Conservation (phyloP, 2,888 invertebrate genomes). For the Phyllotreta striolata region DNA sequence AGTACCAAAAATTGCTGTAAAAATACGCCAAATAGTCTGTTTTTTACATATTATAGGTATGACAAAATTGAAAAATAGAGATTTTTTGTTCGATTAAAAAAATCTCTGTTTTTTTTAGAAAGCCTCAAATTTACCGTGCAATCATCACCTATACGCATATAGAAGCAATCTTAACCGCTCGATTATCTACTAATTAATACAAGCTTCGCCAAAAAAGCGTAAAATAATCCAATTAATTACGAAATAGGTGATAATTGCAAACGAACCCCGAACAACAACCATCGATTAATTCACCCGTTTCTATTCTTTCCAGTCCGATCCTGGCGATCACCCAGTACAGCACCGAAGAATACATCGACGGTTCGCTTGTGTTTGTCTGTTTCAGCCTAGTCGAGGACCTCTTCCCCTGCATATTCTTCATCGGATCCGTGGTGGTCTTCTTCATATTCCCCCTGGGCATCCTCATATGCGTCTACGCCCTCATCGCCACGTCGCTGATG, state of each 20-base stretch:
- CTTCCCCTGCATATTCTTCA: slow-evolving; percentile 83
- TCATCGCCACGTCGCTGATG: slow-evolving; percentile 87
- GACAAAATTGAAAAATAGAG: no score
- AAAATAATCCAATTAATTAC: background rate
- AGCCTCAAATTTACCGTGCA: background rate
- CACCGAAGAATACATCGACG: slow-evolving; percentile 76
- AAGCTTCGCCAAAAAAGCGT: slow-evolving; percentile 1
- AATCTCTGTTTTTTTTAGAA: no score
- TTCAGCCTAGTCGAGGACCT: slow-evolving; percentile 79
- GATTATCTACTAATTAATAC: background rate
- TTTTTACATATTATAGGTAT: no score
- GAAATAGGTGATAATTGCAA: slow-evolving; percentile 33
- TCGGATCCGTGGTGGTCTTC: slow-evolving; percentile 81
- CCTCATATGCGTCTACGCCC: slow-evolving; percentile 81
- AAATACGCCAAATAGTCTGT: no score
- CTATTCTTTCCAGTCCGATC: slow-evolving; percentile 77
- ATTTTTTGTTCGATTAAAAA: no score
- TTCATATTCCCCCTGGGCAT: slow-evolving; percentile 85
- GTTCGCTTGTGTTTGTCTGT: slow-evolving; percentile 77
- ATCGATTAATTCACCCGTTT: slow-evolving; percentile 34
- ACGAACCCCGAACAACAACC: slow-evolving; percentile 2
- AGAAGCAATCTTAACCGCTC: background rate
- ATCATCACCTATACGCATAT: slow-evolving; percentile 11
- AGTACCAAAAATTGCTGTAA: no score
- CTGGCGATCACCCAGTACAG: slow-evolving; percentile 81